A percentile compares a stretch with the other conserved stretches of the same genome.
Conservation (phyloP, 2,888 invertebrate species). For the Chrysopilus asiliformis region DNA sequence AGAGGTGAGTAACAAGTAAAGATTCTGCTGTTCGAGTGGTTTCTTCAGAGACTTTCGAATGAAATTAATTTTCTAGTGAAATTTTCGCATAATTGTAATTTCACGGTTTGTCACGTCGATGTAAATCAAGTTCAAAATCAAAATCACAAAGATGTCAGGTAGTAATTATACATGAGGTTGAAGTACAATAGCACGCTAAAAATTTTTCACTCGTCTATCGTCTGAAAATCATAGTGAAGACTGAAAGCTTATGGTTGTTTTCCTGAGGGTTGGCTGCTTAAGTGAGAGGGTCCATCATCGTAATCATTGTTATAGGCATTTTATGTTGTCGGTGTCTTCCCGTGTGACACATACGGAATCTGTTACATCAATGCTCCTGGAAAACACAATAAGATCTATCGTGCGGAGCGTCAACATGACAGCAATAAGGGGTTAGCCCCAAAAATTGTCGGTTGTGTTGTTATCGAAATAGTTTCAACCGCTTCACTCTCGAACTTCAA, state of each 20-base stretch:
- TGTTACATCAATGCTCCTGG: too few species aligned
- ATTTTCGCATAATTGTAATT: conserved; percentile 9
- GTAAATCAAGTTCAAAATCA: too few species aligned
- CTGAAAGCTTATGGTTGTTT: too few species aligned
- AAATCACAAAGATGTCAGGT: not conserved
- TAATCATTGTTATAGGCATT: too few species aligned
- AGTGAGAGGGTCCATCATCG: too few species aligned
- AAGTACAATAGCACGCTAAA: not conserved
- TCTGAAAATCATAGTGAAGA: too few species aligned
- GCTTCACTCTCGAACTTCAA: not conserved
- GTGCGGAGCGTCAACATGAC: conserved; percentile 6
- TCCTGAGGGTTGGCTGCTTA: too few species aligned
- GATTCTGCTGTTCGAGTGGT: not conserved
- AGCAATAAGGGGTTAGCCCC: conserved; percentile 5
- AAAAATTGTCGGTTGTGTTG: conserved; percentile 1
- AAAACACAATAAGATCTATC: conserved; percentile 4
- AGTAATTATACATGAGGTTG: not conserved
- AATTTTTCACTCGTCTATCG: not conserved
- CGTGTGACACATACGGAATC: too few species aligned
- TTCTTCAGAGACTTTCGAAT: not conserved
- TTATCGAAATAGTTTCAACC: conserved; percentile 2
- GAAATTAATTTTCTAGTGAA: too few species aligned
- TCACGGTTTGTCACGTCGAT: conserved; percentile 9
- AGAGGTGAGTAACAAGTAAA: not conserved
- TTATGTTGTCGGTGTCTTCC: too few species aligned